Evolutionary conservation across 2,888 invertebrate genomes (phyloP), one percentile per base, ranked within the genome.

Genomic region (Acanthosepion lycidas): DNA sequence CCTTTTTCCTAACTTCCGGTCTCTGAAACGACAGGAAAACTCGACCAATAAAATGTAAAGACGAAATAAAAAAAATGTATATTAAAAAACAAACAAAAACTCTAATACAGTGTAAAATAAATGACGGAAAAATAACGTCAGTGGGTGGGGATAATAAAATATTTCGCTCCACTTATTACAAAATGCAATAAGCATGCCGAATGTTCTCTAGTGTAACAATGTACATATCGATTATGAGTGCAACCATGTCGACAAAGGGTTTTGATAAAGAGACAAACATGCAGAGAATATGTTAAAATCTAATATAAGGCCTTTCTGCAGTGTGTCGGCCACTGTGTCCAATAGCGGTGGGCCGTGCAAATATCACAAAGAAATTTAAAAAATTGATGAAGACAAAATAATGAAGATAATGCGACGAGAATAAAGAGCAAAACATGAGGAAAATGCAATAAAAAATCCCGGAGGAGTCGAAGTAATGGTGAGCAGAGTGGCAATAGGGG

Each of bases 281-380:
- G 78, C n/a, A n/a, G 78, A 78, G n/a, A 78, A 78, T 78, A 78
- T 78, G 78, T 78, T 78, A 78, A 78, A 78, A 78, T n/a, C 78
- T 78, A 78, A 78, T 78, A 78, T 78, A 78, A 78, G 33, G 78
- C 78, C 78, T 78, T 78, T 78, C 78, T n/a, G 33, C 33, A n/a
- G 78, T 78, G 78, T 78, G 8, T n/a, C 18, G 78, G n/a, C n/a
- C 78, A 78, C 18, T 78, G n/a, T 78, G 33, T 78, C 33, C 78
- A 78, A 78, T 78, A 33, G 33, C 78, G n/a, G 33, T 78, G n/a
- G 78, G 78, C n/a, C 78, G 78, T 78, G 78, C 78, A 78, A 78
- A 78, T 78, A 78, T n/a, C 78, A 78, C 78, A 78, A 78, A 78
- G 78, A 78, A 78, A 78, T n/a, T 78, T 3, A 78, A 78, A 78